Conservation (phyloP, 2,113 vertebrate species). For the Malurus melanocephalus region DNA sequence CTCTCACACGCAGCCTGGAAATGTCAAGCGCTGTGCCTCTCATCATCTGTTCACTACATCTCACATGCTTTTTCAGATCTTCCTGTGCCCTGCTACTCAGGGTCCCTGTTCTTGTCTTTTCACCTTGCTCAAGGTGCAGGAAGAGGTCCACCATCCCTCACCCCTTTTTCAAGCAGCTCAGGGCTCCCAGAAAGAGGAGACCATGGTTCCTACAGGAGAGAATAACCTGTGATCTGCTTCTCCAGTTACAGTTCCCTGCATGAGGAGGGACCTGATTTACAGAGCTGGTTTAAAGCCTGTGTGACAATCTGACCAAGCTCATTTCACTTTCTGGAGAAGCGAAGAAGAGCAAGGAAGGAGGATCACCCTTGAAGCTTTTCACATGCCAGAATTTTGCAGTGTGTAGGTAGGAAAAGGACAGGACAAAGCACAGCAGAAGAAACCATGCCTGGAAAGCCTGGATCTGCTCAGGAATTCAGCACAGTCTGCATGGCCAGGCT, state of each 20-base stretch:
- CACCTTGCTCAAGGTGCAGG: background rate
- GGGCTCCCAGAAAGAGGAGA: background rate
- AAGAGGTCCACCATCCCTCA: background rate
- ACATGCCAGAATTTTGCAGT: accelerated
- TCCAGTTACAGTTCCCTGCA: background rate
- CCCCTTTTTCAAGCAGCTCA: background rate
- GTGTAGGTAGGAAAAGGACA: background rate
- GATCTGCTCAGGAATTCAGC: constrained; percentile 4
- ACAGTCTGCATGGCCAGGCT: background rate
- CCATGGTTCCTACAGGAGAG: background rate
- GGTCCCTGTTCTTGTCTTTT: background rate
- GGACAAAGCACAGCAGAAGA: background rate
- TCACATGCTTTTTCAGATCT: background rate
- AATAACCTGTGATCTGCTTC: background rate
- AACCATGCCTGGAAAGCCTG: background rate
- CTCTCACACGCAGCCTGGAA: background rate
- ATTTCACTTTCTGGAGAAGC: accelerated
- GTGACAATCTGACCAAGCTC: background rate
- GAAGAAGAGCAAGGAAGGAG: background rate
- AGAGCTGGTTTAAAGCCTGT: background rate
- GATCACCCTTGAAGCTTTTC: background rate
- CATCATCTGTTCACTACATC: background rate
- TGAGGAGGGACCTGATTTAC: background rate
- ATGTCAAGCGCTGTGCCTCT: background rate
- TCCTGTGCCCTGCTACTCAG: background rate